Percentiles rank a stretch among this genome's conserved stretches.
Evolutionary conservation across 92 coral and sea anemone genomes (phyloP).

Genomic region (Chrysogorgia sp.): DNA sequence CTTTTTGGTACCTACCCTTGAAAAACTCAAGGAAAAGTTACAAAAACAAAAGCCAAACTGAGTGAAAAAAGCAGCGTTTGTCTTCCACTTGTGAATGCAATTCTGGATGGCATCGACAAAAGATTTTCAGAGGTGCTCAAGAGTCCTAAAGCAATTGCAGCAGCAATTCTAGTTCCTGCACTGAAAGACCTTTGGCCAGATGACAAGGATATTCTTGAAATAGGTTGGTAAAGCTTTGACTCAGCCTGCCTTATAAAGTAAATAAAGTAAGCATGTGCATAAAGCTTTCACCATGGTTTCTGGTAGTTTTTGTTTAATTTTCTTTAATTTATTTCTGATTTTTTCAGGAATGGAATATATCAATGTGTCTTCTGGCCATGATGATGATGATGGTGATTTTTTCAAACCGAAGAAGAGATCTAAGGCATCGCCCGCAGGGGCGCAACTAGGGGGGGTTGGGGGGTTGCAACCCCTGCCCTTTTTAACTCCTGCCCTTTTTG

Average conservation of each 20-base stretch:
- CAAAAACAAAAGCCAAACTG: constrained; percentile 6
- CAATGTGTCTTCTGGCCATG: not conserved
- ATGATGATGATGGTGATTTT: too few species aligned
- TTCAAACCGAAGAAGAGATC: not conserved
- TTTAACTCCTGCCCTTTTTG: not conserved
- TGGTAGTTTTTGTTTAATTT: too few species aligned
- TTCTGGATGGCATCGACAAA: constrained; percentile 1
- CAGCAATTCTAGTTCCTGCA: constrained; percentile 25
- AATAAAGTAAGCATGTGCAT: too few species aligned
- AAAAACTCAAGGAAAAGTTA: not conserved
- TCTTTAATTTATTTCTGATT: not conserved
- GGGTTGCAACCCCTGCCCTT: too few species aligned
- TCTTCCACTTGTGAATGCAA: too few species aligned
- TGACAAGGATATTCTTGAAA: not conserved
- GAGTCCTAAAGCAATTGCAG: constrained; percentile 17
- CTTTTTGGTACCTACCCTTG: constrained; percentile 23
- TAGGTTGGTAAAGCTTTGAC: not conserved
- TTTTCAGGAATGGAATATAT: not conserved
- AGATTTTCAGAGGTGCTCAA: constrained; percentile 6
- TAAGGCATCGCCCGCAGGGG: not conserved
- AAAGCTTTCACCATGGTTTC: too few species aligned
- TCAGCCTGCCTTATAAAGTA: not conserved
- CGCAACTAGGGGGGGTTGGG: too few species aligned
- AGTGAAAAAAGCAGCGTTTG: too few species aligned
- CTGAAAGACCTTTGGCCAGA: constrained; percentile 15